Evolutionary conservation across 2,888 invertebrate genomes (phyloP).

Genomic region (Torymus texanus): DNA sequence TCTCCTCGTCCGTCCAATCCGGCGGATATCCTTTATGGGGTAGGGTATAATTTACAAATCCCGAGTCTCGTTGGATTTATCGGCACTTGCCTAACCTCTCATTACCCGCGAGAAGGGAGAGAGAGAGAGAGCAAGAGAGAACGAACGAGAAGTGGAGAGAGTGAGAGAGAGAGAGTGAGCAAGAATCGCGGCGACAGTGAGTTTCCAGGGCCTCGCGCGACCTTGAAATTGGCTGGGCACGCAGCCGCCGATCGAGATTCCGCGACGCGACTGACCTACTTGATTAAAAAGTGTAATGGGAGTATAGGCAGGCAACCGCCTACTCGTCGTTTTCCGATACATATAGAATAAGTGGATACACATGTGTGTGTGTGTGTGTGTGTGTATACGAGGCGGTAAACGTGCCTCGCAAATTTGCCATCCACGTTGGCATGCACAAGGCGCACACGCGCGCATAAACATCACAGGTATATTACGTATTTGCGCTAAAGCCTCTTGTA

Average conservation of each 20-base stretch:
- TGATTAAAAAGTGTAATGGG: conserved; percentile 56
- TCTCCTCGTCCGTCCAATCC: conserved; percentile 56
- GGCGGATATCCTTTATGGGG: conserved; percentile 65
- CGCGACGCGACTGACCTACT: conserved; percentile 68
- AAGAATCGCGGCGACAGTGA: too few relatives aligned
- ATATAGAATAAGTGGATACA: neutral
- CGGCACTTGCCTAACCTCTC: conserved; percentile 75
- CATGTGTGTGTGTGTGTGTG: too few relatives aligned
- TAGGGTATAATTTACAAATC: conserved; percentile 76
- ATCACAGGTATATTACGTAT: too few relatives aligned
- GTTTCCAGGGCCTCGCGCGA: conserved; percentile 53
- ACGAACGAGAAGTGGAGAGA: too few relatives aligned
- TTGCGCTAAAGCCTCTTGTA: too few relatives aligned
- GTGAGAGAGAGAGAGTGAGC: too few relatives aligned
- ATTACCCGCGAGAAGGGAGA: conserved; percentile 65
- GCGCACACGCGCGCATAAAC: neutral
- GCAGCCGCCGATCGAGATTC: neutral
- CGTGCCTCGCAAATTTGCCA: too few relatives aligned
- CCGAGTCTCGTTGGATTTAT: conserved; percentile 74
- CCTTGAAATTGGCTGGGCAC: conserved; percentile 63
- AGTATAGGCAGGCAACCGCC: neutral
- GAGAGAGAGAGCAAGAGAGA: conserved; percentile 13
- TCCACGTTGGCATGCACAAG: neutral
- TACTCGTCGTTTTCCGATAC: neutral
- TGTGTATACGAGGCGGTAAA: too few relatives aligned